Evolutionary conservation across 2,888 invertebrate genomes (phyloP), one percentile per base, ranked within the genome.

Genomic region (Cotesia congregata): DNA sequence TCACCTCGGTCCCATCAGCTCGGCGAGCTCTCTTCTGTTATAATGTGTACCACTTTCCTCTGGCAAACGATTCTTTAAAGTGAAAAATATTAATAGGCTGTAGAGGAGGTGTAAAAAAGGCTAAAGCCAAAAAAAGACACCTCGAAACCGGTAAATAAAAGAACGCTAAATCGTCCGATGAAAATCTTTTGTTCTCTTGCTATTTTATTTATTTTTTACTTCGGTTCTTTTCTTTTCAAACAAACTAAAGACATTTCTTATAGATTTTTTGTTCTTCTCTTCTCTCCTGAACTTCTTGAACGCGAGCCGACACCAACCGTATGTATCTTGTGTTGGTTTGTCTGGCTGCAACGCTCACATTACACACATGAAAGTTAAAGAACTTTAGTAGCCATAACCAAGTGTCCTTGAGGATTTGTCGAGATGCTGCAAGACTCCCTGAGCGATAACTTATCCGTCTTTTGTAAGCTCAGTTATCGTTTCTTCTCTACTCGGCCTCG

Each of bases 401-500:
- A n/a, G 70, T 70, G 70, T 70, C 70, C 70, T 70, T 70, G 70
- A 50, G n/a, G 41, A 70, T 20, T 60, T 70, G 70, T 59, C 59
- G 50, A 30, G 70, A 70, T 59, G 50, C 9, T 12, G 12, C 50
- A 50, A 50, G 12, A 60, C 70, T 59, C 69, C 30, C 40, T 59
- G 70, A 50, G 59, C 59, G 70, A 70, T 70, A 70, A 70, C 70
- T 70, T 59, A 70, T 70, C 70, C 70, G 59, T 70, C 70, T 59
- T 60, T 70, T 70, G 70, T 70, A 59, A 30, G 30, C 30, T 30
- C 30, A 30, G 30, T 30, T 30, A 30, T 30, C 3, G 4, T 30
- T 30, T 4, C 30, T 30, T 30, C 3, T 30, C 30, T n/a, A n/a
- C n/a, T 30, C 30, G 30, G 30, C 30, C 30, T 30, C 3, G 30